Evolutionary conservation across 2,113 vertebrate genomes (phyloP).

Genomic region (Casuarius casuarius): DNA sequence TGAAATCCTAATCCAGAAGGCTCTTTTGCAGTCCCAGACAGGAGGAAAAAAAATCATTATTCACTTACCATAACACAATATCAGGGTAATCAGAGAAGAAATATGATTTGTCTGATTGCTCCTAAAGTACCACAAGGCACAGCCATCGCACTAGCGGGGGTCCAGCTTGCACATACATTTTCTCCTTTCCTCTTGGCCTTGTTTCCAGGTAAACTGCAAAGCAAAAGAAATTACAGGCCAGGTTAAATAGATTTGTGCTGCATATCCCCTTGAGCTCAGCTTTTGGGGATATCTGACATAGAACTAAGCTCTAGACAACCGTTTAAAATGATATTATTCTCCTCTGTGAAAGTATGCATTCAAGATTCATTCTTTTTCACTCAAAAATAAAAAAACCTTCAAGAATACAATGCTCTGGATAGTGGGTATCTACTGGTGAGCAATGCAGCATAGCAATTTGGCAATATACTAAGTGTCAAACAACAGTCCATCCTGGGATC

Average conservation of each 20-base stretch:
- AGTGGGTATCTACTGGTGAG: neutral
- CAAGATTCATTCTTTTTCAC: neutral
- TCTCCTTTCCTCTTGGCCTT: neutral
- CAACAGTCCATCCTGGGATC: neutral
- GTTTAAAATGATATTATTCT: neutral
- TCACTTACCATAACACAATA: neutral
- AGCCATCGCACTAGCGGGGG: neutral
- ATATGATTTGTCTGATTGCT: neutral
- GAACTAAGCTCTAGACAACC: neutral
- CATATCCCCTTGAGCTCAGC: neutral
- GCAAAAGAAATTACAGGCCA: neutral
- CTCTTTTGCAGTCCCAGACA: neutral
- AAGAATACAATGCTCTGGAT: neutral
- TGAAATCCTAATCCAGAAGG: neutral
- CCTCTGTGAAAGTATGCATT: neutral
- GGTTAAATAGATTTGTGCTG: neutral
- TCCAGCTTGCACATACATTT: neutral
- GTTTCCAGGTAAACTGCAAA: neutral
- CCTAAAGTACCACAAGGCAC: neutral
- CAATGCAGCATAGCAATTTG: neutral
- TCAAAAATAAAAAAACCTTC: neutral
- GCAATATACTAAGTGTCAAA: neutral
- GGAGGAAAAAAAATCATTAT: neutral
- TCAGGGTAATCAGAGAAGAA: neutral
- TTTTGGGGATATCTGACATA: neutral